These are phyloP conservation scores for Hyposoter dolosus DNA, from an alignment of 2,888 invertebrate genomes.

Conservation along the genomic window DNA sequence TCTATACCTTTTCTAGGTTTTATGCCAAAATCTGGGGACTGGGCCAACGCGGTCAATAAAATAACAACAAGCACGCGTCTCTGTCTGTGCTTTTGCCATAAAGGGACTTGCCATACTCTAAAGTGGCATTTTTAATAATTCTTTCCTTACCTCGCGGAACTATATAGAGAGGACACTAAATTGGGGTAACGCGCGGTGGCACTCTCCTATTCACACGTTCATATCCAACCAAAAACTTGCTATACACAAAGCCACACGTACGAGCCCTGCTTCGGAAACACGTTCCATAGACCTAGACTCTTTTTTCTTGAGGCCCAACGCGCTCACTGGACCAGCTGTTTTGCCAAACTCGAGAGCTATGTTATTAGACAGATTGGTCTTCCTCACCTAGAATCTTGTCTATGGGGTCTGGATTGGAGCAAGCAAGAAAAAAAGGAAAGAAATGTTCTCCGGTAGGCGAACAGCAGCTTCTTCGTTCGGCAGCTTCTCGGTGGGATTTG, in stretches of 20 bases:
- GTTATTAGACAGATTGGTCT: conserved; percentile 71
- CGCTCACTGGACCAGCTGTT: conserved; percentile 66
- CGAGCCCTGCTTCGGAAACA: background rate
- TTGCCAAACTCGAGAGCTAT: conserved; percentile 60
- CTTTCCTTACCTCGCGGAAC: background rate
- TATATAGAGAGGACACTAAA: conserved; percentile 28
- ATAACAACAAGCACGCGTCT: background rate
- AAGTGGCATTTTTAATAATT: background rate
- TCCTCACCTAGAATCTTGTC: conserved; percentile 62
- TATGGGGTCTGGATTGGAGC: conserved; percentile 21
- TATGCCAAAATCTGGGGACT: background rate
- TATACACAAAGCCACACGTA: conserved; percentile 21
- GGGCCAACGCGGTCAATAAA: background rate
- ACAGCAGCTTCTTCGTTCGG: background rate
- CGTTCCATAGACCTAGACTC: background rate
- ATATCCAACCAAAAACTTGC: conserved; percentile 49
- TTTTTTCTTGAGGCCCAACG: conserved; percentile 48
- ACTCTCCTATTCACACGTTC: background rate
- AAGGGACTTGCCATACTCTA: background rate
- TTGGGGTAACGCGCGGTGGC: conserved; percentile 52
- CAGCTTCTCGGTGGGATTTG: conserved; percentile 3
- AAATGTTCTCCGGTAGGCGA: background rate
- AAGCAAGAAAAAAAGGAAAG: background rate
- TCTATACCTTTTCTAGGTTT: background rate
- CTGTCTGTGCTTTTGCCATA: background rate